Base-by-base conservation (phyloP, 2,797 vertebrate species). In the Miichthys miiuy region DNA sequence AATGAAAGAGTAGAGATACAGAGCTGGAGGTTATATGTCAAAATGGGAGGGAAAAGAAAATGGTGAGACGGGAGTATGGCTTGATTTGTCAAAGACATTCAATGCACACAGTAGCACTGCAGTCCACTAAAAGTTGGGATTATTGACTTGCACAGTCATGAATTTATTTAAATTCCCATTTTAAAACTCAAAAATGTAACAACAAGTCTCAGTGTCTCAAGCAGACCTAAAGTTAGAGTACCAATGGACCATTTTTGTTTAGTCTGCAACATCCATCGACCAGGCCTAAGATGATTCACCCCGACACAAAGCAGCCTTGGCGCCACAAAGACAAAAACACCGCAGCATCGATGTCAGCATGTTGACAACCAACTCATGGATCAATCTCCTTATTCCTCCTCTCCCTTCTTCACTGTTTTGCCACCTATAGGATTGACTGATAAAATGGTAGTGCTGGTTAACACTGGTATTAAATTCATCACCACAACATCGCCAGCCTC, bases 21-120 rank as follows among this genome's bases (percentile, higher is more conserved):
- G 66, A 75, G 54, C 71, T 61, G 65, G 16, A 76, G 81, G 55
- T 74, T 25, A 71, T n/a, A 25, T 20, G 72, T 69, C 68, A 38
- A 63, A 80, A 61, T 4, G n/a, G 56, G 44, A 48, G 11, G 27
- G 16, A 51, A 46, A 51, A 34, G 30, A 66, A 65, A 65, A 27
- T 11, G 27, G 16, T 38, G 25, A 44, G 23, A 61, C 3, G 4
- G 52, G 2, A 66, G 20, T 16, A 10, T 72, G 42, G 11, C 7
- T 58, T 27, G 38, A 79, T 50, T 30, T 61, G 69, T 64, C 30
- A 27, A 68, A 63, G n/a, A 2, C 18, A 3, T 55, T 58, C 34
- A 66, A 20, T 65, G 30, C 47, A 57, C 34, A 74, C 7, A 51
- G 47, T 1, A 42, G 25, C n/a, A 50, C 20, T 57, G 13, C 48